Evolutionary conservation across 2,797 vertebrate species (phyloP).

Genomic region (Oophaga sylvatica): DNA sequence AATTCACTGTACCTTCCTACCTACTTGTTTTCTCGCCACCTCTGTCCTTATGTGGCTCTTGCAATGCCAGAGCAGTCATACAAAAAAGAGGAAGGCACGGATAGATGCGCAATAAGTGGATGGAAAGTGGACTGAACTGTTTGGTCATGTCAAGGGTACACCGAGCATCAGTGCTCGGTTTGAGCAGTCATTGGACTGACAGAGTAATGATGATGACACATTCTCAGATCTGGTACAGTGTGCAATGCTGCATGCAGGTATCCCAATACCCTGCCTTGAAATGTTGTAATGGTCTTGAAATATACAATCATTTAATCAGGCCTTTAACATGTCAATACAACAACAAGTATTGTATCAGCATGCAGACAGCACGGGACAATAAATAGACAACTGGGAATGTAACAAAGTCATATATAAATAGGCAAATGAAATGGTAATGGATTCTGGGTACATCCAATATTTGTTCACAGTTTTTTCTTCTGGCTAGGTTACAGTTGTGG

Average conservation of each 20-base stretch:
- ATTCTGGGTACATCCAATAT: constrained; percentile 53
- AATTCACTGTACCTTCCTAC: too few species aligned
- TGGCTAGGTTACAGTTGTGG: constrained; percentile 57
- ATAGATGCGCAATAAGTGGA: too few species aligned
- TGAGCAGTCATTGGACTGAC: too few species aligned
- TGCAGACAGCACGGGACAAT: constrained; percentile 78
- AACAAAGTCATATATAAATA: constrained; percentile 78
- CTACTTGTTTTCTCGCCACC: too few species aligned
- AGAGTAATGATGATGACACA: not conserved
- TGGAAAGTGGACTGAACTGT: too few species aligned
- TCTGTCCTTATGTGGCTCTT: too few species aligned
- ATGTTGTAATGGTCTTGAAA: constrained; percentile 56
- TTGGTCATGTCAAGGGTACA: too few species aligned
- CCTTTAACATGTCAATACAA: constrained; percentile 74
- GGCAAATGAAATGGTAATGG: constrained; percentile 67
- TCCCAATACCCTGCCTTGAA: not conserved
- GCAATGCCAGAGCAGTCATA: too few species aligned
- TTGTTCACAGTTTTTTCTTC: constrained; percentile 56
- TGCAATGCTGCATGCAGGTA: constrained; percentile 39
- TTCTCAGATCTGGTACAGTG: not conserved
- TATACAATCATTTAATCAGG: constrained; percentile 69
- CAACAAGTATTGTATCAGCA: constrained; percentile 75
- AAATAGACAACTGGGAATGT: constrained; percentile 78
- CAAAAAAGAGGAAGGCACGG: too few species aligned
- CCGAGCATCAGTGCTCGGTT: too few species aligned